Conservation (phyloP, 2,797 vertebrate species). For the Melanotaenia pygmaea region DNA sequence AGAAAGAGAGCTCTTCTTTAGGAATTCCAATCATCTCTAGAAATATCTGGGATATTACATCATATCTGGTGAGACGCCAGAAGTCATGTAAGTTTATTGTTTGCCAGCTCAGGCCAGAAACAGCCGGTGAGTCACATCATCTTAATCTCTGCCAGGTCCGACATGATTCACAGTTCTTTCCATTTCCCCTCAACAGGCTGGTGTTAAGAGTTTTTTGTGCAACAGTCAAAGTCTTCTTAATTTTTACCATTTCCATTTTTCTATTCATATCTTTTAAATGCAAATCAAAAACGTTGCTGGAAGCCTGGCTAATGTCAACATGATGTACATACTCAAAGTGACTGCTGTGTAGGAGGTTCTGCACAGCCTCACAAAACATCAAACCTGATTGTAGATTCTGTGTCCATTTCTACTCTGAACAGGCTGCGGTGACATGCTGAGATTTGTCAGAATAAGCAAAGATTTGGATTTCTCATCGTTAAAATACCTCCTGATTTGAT, state of each 20-base stretch:
- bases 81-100: neutral
- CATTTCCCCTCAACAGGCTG: too few species aligned
- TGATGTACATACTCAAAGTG: neutral
- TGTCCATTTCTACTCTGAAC: neutral
- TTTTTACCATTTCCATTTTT: neutral
- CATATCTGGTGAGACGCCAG: neutral
- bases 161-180: neutral
- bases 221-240: neutral
- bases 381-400: neutral
- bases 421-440: slow-evolving; percentile 10
- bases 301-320: neutral
- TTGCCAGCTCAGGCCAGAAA: neutral
- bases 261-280: neutral
- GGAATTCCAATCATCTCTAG: neutral
- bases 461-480: slow-evolving; percentile 23
- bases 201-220: neutral
- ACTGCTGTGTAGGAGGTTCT: neutral
- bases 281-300: neutral
- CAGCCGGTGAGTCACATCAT: neutral
- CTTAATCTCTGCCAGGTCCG: neutral
- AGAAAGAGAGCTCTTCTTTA: neutral
- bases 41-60: neutral
- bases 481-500: slow-evolving; percentile 29
- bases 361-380: neutral
- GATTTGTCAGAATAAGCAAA: slow-evolving; percentile 17